Evolutionary conservation across 2,888 invertebrate genomes (phyloP).

Genomic region (Marronus borbonicus): DNA sequence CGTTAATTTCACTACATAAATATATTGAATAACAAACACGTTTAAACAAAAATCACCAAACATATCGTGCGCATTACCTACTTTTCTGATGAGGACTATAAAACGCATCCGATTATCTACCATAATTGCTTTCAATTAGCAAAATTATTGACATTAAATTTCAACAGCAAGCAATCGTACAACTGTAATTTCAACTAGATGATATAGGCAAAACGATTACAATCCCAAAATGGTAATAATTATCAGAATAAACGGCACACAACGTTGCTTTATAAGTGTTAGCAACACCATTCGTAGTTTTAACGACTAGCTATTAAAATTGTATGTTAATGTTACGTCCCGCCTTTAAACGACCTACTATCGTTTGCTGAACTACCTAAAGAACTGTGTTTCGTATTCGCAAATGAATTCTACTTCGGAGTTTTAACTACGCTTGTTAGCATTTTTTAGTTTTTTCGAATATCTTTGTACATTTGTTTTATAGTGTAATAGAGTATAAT

Average conservation of each 20-base stretch:
- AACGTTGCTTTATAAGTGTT: constrained; percentile 38
- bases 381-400: constrained; percentile 22
- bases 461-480: no score
- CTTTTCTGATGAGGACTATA: background rate
- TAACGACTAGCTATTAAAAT: constrained; percentile 45
- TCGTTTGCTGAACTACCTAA: background rate
- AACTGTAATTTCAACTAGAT: constrained; percentile 6
- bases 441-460: background rate
- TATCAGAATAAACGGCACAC: constrained; percentile 23
- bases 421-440: background rate
- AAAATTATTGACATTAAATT: constrained; percentile 8
- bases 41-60: no score
- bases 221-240: constrained; percentile 27
- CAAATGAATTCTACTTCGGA: background rate
- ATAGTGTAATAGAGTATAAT: no score
- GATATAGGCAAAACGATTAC: constrained; percentile 22
- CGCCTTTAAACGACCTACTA: constrained; percentile 9
- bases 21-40: no score
- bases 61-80: background rate
- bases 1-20: no score
- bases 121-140: constrained; percentile 4
- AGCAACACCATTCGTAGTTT: constrained; percentile 42
- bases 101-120: background rate
- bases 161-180: constrained; percentile 14
- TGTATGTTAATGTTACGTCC: constrained; percentile 30